Percentiles rank a stretch among this genome's conserved stretches.
These are phyloP conservation scores for Psammodynastes pulverulentus DNA, from an alignment of 2,113 vertebrate species.

Conservation along the genomic window DNA sequence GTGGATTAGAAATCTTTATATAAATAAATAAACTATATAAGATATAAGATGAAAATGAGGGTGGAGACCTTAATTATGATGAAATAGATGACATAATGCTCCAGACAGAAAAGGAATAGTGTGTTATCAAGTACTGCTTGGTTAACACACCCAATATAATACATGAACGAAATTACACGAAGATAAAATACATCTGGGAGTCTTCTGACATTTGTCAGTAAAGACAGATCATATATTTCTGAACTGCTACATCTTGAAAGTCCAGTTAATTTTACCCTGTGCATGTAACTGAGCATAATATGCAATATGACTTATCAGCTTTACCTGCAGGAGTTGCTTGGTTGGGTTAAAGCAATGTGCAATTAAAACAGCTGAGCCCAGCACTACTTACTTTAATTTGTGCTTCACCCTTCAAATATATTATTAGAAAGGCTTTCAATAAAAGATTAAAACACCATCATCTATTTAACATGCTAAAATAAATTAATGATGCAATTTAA, in stretches of 20 bases:
- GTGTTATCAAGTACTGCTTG: background rate
- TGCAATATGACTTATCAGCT: background rate
- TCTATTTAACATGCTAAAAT: background rate
- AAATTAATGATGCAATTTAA: background rate
- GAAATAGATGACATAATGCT: background rate
- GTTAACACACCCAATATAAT: background rate
- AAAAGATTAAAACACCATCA: background rate
- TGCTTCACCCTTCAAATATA: background rate
- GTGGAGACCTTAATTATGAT: background rate
- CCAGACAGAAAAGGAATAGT: background rate
- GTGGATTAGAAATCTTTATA: background rate
- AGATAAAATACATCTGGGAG: background rate
- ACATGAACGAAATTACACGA: background rate
- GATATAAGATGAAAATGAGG: background rate
- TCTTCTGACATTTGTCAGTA: background rate
- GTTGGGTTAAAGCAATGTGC: background rate
- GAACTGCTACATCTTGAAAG: background rate
- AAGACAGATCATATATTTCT: background rate
- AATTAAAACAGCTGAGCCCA: background rate
- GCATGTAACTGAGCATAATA: background rate
- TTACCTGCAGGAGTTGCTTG: background rate
- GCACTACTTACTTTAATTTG: background rate
- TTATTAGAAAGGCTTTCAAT: background rate
- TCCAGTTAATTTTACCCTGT: background rate
- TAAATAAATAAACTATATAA: background rate